Percentiles rank a stretch among this genome's conserved stretches.
phyloP scores from a whole-genome alignment of 92 coral and sea anemone genomes.

The Actinernus sp. region DNA sequence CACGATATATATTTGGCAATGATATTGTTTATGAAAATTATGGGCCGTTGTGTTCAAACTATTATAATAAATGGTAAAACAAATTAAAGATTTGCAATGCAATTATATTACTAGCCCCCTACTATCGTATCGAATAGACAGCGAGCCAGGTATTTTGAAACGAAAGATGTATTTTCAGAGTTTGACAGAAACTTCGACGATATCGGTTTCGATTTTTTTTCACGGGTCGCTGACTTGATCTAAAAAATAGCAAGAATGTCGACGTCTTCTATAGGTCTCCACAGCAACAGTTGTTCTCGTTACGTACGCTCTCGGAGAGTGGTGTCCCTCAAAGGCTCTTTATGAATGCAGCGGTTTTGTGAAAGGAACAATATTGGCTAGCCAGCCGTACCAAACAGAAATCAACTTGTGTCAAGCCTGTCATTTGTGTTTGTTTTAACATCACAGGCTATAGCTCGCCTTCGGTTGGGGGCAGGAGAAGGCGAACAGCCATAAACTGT shows the following conservation, averaged over 20 bases:
- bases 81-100: constrained; percentile 17
- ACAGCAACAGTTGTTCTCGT: constrained; percentile 56
- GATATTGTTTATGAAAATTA: background rate
- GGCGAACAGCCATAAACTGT: no score
- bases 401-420: constrained; percentile 7
- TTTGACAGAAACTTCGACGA: constrained; percentile 1
- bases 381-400: constrained; percentile 42
- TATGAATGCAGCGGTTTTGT: constrained; percentile 47
- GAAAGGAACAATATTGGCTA: constrained; percentile 25
- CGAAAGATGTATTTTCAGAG: constrained; percentile 3
- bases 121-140: no score
- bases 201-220: background rate
- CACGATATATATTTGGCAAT: constrained; percentile 12
- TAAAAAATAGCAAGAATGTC: constrained; percentile 47
- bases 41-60: constrained; percentile 3
- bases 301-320: constrained; percentile 45
- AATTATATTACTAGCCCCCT: background rate
- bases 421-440: background rate
- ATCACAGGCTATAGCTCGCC: no score
- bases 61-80: background rate
- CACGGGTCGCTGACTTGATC: constrained; percentile 8
- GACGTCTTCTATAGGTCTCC: constrained; percentile 57
- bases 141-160: background rate
- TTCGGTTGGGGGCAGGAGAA: background rate
- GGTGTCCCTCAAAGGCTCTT: constrained; percentile 31